Evolutionary conservation across 2,888 invertebrate genomes (phyloP).

Genomic region (Oxytorus armatus): DNA sequence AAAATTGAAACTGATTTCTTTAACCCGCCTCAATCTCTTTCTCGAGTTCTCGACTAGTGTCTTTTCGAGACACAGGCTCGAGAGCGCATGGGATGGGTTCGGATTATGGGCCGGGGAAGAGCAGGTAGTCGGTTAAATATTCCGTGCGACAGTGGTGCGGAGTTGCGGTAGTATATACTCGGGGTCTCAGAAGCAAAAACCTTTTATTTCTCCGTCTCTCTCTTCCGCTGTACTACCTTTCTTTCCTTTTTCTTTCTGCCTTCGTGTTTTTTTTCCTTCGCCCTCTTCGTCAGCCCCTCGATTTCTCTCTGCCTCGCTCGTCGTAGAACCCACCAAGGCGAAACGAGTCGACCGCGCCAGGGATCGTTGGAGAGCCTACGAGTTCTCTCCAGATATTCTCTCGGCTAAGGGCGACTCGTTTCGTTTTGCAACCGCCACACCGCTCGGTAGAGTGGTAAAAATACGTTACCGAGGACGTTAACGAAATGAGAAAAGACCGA

Average conservation of each 20-base stretch:
- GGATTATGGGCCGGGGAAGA: not conserved
- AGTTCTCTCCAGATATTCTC: too few relatives aligned
- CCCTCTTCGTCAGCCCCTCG: conserved; percentile 19
- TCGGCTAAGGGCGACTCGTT: too few relatives aligned
- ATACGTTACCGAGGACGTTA: too few relatives aligned
- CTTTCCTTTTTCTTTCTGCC: not conserved
- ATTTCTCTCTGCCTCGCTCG: conserved; percentile 41
- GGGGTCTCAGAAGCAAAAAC: conserved; percentile 27
- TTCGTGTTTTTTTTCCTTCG: conserved; percentile 24
- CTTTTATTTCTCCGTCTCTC: conserved; percentile 39
- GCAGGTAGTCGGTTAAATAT: conserved; percentile 56
- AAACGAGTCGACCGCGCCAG: conserved; percentile 36
- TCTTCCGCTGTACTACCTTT: not conserved
- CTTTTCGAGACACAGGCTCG: not conserved
- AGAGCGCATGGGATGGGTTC: not conserved
- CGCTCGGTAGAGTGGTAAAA: too few relatives aligned
- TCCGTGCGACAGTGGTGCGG: conserved; percentile 12
- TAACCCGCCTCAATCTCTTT: not conserved
- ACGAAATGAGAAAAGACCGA: too few relatives aligned
- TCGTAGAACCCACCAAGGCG: conserved; percentile 13
- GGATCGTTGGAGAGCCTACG: conserved; percentile 2
- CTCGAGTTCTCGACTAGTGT: conserved; percentile 21
- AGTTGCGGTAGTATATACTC: too few relatives aligned
- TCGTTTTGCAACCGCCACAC: too few relatives aligned
- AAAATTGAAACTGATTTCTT: not conserved